phyloP scores from a whole-genome alignment of 2,797 vertebrate genomes.

The Myotis myotis region DNA sequence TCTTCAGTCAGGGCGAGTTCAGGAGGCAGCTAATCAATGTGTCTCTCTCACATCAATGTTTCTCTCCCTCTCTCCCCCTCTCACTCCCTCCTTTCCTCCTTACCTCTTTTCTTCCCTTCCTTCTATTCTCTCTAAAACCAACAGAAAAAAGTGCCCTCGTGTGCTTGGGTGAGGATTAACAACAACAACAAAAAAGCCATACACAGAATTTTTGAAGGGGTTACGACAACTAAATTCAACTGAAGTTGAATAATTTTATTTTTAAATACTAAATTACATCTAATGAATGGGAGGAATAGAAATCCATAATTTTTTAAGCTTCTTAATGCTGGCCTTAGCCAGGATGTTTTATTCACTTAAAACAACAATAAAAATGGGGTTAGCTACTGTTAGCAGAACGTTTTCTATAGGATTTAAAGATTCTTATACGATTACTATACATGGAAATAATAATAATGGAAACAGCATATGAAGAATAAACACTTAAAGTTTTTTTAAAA shows the following conservation, averaged over 20 bases:
- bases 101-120: no score
- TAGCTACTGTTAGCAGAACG: background rate
- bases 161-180: no score
- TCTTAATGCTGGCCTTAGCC: background rate
- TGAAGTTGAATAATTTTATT: background rate
- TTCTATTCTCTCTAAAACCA: no score
- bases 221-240: background rate
- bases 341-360: background rate
- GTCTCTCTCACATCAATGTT: no score
- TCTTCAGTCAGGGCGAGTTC: no score
- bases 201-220: background rate
- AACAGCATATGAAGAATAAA: background rate
- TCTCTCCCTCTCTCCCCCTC: no score
- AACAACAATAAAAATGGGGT: background rate
- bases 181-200: background rate
- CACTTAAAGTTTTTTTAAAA: background rate
- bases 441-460: background rate
- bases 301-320: constrained; percentile 10
- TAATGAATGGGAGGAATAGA: background rate
- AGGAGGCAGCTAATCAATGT: no score
- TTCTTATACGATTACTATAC: background rate
- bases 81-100: no score
- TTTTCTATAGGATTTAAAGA: background rate
- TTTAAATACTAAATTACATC: background rate
- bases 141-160: no score